These are phyloP conservation scores for Herminia tarsipennalis DNA, from an alignment of 2,888 invertebrate species.

Conservation along the genomic window DNA sequence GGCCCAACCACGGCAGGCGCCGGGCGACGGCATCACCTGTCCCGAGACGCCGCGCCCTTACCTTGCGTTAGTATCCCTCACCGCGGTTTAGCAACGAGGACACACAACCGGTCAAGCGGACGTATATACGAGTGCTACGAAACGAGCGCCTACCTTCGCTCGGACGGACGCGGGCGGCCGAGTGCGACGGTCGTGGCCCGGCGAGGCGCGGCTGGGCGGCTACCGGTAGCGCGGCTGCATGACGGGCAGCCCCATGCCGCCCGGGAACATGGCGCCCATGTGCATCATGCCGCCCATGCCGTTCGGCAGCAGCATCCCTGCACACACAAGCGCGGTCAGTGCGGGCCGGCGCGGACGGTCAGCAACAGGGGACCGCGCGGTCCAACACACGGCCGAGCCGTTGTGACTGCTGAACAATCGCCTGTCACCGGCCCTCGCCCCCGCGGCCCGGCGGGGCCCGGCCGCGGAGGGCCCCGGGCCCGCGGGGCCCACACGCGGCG, in stretches of 20 bases:
- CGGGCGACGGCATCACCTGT: slow-evolving; percentile 60
- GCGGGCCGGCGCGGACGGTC: slow-evolving; percentile 25
- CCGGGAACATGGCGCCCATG: slow-evolving; percentile 83
- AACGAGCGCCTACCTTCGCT: slow-evolving; percentile 62
- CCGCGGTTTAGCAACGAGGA: slow-evolving; percentile 58
- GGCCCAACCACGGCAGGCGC: slow-evolving; percentile 76
- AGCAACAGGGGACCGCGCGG: slow-evolving; percentile 64
- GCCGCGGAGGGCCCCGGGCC: slow-evolving; percentile 25
- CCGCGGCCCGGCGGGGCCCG: slow-evolving; percentile 4
- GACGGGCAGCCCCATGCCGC: slow-evolving; percentile 83
- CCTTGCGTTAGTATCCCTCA: slow-evolving; percentile 59
- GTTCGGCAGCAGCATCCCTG: slow-evolving; percentile 80
- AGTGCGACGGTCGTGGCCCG: slow-evolving; percentile 20
- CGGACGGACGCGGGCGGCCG: slow-evolving; percentile 34
- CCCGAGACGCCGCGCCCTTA: slow-evolving; percentile 52
- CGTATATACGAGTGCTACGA: slow-evolving; percentile 44
- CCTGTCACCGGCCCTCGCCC: slow-evolving; percentile 56
- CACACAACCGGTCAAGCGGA: slow-evolving; percentile 62
- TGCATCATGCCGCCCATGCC: slow-evolving; percentile 49
- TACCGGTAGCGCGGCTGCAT: slow-evolving; percentile 96
- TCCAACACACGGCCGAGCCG: slow-evolving; percentile 72
- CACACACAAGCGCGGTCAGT: slow-evolving; percentile 49
- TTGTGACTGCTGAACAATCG: slow-evolving; percentile 75
- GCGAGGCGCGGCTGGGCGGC: slow-evolving; percentile 70
- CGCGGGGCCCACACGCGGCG: background rate